A percentile compares a stretch with the other conserved stretches of the same genome.
phyloP scores from a whole-genome alignment of 2,113 vertebrate species.

The Xiphias gladius region DNA sequence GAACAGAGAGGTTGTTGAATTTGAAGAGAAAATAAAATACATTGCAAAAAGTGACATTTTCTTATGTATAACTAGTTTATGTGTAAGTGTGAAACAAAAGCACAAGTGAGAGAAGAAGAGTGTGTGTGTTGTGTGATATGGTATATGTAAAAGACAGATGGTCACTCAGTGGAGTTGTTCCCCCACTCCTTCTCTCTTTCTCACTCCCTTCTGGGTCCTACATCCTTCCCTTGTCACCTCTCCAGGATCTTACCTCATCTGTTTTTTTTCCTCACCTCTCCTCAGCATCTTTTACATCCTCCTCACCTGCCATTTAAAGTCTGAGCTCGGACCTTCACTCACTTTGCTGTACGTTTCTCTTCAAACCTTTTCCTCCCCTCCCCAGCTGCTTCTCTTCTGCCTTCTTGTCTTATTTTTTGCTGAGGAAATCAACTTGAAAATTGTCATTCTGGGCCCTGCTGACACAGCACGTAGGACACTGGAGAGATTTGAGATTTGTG shows the following conservation, averaged over 20 bases:
- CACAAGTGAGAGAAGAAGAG: constrained; percentile 36
- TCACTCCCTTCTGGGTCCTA: constrained; percentile 73
- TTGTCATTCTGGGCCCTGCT: constrained; percentile 51
- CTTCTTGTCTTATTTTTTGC: constrained; percentile 57
- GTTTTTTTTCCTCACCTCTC: constrained; percentile 34
- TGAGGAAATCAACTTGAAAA: constrained; percentile 63
- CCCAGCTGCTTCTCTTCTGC: constrained; percentile 34
- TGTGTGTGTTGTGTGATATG: constrained; percentile 46
- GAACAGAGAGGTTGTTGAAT: background rate
- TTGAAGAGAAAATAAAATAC: background rate
- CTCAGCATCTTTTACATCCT: constrained; percentile 17
- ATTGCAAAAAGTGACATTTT: background rate
- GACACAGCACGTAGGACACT: constrained; percentile 41
- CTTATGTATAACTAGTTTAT: background rate
- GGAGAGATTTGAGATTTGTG: constrained; percentile 47
- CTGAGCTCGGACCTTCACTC: background rate
- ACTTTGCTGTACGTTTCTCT: constrained; percentile 15
- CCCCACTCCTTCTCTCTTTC: constrained; percentile 70
- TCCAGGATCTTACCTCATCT: constrained; percentile 82
- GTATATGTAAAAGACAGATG: constrained; percentile 85
- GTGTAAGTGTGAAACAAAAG: constrained; percentile 48
- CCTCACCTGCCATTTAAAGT: background rate
- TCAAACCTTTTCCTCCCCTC: constrained; percentile 19
- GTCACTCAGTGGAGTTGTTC: constrained; percentile 86
- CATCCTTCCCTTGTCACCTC: constrained; percentile 75